These are phyloP conservation scores for Elymnias hypermnestra DNA, from an alignment of 1,140 invertebrate species.

Conservation along the genomic window DNA sequence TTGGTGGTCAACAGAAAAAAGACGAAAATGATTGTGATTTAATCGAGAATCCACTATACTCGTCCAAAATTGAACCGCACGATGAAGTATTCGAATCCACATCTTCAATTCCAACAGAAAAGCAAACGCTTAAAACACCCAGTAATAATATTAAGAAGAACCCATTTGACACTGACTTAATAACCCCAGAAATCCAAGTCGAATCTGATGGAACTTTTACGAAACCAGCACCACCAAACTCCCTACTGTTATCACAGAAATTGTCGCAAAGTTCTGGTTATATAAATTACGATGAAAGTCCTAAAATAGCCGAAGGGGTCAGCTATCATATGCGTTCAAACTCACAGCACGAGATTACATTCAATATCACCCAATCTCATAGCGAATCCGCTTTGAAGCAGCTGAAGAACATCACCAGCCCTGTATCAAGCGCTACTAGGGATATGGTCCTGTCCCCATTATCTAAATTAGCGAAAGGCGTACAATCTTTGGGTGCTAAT, in stretches of 20 bases:
- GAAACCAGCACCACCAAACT: constrained; percentile 72
- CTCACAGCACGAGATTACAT: constrained; percentile 79
- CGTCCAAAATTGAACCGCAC: constrained; percentile 67
- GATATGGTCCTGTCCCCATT: constrained; percentile 85
- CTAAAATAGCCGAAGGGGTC: constrained; percentile 31
- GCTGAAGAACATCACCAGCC: constrained; percentile 80
- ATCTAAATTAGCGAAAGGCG: constrained; percentile 88
- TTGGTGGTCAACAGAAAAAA: constrained; percentile 50
- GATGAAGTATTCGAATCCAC: constrained; percentile 34
- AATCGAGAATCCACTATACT: constrained; percentile 69
- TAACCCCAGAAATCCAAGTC: constrained; percentile 62
- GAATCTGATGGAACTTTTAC: constrained; percentile 59
- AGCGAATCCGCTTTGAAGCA: constrained; percentile 86
- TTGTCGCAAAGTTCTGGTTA: constrained; percentile 83
- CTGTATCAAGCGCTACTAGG: constrained; percentile 80
- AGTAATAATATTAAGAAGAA: constrained; percentile 68
- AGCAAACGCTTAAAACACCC: constrained; percentile 48
- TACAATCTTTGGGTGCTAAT: constrained; percentile 89
- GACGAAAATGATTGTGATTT: constrained; percentile 59
- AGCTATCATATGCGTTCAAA: constrained; percentile 77
- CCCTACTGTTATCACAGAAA: constrained; percentile 77
- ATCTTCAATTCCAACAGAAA: constrained; percentile 24
- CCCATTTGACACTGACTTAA: constrained; percentile 66
- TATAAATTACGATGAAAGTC: constrained; percentile 65
- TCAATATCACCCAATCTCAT: constrained; percentile 85